These are phyloP conservation scores for Dicycla oo DNA, from an alignment of 2,888 invertebrate genomes.

Conservation along the genomic window DNA sequence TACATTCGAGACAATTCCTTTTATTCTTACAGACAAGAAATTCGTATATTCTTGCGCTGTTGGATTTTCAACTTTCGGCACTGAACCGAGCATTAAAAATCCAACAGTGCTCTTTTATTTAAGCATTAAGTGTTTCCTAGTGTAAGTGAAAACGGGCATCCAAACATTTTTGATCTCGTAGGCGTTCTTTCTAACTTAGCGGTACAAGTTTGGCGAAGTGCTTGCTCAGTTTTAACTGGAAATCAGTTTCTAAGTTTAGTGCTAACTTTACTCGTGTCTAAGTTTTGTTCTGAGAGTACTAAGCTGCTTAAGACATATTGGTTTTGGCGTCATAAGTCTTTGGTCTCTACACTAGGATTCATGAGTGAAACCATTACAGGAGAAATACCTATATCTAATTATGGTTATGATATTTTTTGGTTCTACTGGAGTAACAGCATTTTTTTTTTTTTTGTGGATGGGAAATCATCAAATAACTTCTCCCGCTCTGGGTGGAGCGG, in stretches of 20 bases:
- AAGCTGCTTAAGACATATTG: not conserved
- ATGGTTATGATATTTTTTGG: no score
- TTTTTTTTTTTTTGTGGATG: no score
- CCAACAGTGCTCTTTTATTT: no score
- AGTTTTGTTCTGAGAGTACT: not conserved
- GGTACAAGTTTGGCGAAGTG: conserved; percentile 7
- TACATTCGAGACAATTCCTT: conserved; percentile 33
- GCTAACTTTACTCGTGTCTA: not conserved
- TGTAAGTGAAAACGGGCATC: no score
- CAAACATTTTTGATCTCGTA: not conserved
- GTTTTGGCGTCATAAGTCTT: not conserved
- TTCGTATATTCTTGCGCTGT: not conserved
- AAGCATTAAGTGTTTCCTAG: no score
- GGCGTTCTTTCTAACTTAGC: conserved; percentile 9
- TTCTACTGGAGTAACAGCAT: no score
- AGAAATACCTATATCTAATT: not conserved
- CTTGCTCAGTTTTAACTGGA: not conserved
- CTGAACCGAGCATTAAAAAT: no score
- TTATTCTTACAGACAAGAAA: conserved; percentile 9
- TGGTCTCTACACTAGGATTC: not conserved
- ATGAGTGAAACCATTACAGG: no score
- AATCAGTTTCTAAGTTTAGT: not conserved
- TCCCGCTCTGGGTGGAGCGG: no score
- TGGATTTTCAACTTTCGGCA: no score
- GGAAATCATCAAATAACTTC: no score